Evolutionary conservation across 2,888 invertebrate genomes (phyloP).

Genomic region (Lasioglossum calceatum): DNA sequence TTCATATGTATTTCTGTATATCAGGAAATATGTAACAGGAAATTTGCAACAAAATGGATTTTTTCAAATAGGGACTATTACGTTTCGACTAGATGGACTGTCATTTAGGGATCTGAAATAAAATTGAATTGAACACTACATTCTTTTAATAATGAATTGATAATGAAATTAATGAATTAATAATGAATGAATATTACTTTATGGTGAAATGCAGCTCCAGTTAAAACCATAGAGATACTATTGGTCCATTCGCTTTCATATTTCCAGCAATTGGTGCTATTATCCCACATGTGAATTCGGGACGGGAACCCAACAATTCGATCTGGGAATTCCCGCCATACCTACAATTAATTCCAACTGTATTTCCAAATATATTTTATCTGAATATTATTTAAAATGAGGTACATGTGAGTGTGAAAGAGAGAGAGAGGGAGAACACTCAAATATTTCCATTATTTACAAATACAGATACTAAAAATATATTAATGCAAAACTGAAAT

Average conservation of each 20-base stretch:
- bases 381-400: background rate
- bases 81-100: conserved; percentile 19
- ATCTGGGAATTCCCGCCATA: conserved; percentile 98
- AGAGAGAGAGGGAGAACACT: background rate
- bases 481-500: background rate
- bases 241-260: conserved; percentile 99
- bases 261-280: conserved; percentile 92
- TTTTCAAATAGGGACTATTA: conserved; percentile 25
- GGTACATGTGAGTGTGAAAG: background rate
- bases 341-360: conserved; percentile 85
- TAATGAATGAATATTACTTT: conserved; percentile 86
- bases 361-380: background rate
- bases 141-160: conserved; percentile 13
- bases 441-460: background rate
- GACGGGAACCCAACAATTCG: conserved; percentile 98
- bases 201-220: conserved; percentile 98
- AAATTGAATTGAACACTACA: conserved; percentile 6
- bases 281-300: conserved; percentile 97
- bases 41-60: conserved; percentile 25
- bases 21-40: background rate
- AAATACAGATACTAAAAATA: background rate
- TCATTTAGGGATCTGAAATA: conserved; percentile 45
- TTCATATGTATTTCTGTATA: conserved; percentile 7
- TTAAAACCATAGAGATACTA: conserved; percentile 97
- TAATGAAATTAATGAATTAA: background rate